Evolutionary conservation across 2,113 vertebrate species (phyloP), one percentile per base, ranked within the genome.

Genomic region (Lepisosteus oculatus): DNA sequence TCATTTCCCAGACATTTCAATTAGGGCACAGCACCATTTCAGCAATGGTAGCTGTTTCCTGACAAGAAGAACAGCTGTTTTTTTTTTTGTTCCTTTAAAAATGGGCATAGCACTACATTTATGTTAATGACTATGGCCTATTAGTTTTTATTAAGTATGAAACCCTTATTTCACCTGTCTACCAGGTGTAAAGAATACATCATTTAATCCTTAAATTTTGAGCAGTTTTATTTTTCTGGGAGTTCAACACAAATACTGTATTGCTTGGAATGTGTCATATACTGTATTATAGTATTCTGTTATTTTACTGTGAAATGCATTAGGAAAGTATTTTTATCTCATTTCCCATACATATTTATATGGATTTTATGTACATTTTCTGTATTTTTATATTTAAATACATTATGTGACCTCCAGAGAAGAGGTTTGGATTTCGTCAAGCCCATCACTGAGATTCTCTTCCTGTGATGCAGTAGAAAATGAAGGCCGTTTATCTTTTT

Each of bases 401-500:
- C 29, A 29, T 1, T 29, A 29, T 29, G 29, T 29, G 29, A 29
- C 29, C 29, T 29, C 29, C 29, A 29, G 29, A 29, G 1, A 29
- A 29, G 29, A 29, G 29, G 29, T 29, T 29, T 29, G 29, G 29
- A 29, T 29, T 29, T 29, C 2, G 29, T 29, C 29, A 29, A 29
- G 29, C 29, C 29, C 29, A 29, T 29, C 29, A 29, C 29, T 51
- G 47, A 65, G 45, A 42, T 62, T 77, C 57, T 55, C 55, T 59
- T 68, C 54, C 64, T 62, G 43, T 12, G 45, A 74, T 69, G 64
- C 70, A 68, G 72, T 72, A 71, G 72, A 78, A 43, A 71, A 79
- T 82, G 78, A 82, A 70, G 69, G 74, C 74, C 13, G 72, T 79
- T 82, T 77, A 76, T 79, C 79, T 82, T 75, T 63, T 76, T 73